Evolutionary conservation across 2,888 invertebrate genomes (phyloP).

Genomic region (Drosophila algonquin): DNA sequence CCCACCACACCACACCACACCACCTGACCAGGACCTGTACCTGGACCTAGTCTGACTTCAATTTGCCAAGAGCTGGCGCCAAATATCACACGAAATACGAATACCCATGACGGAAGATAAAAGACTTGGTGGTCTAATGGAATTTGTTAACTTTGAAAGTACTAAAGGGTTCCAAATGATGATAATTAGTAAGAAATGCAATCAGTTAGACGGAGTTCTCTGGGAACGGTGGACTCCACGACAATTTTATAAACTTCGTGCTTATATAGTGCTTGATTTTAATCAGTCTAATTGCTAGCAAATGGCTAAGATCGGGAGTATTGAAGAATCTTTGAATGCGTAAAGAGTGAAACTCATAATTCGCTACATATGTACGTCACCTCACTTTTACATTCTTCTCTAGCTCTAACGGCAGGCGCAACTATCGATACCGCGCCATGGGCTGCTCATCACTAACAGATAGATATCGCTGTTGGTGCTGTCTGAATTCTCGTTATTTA

Average conservation of each 20-base stretch:
- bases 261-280: background rate
- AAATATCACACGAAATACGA: conserved; percentile 19
- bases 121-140: background rate
- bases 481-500: conserved; percentile 32
- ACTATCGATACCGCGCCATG: background rate
- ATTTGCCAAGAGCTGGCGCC: conserved; percentile 28
- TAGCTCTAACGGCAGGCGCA: background rate
- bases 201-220: background rate
- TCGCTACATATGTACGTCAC: no score
- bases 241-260: background rate
- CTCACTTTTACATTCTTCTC: background rate
- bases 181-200: background rate
- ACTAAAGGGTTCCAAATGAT: background rate
- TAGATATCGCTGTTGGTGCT: conserved; percentile 12
- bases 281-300: background rate
- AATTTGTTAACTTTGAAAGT: background rate
- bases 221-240: background rate
- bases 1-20: conserved; percentile 6
- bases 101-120: conserved; percentile 1
- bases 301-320: background rate
- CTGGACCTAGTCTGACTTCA: background rate
- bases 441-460: conserved; percentile 26
- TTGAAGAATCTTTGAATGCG: no score
- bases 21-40: conserved; percentile 28
- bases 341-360: no score